These are phyloP conservation scores for Planiliza haematocheilus DNA, from an alignment of 2,113 vertebrate species.

Conservation along the genomic window DNA sequence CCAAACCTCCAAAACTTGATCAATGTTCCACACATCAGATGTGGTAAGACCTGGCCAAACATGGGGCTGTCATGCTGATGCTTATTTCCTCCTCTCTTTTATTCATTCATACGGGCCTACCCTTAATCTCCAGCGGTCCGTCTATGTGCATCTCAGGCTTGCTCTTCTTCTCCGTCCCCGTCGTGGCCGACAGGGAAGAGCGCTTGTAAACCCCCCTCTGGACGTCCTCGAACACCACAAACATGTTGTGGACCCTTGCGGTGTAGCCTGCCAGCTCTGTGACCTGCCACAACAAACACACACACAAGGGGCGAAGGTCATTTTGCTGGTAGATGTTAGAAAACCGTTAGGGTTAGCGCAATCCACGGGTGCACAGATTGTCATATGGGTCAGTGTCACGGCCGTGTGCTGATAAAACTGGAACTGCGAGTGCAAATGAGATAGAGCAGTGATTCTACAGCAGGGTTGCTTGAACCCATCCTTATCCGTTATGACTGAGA, in stretches of 20 bases:
- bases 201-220: conserved; percentile 95
- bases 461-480: neutral
- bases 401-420: neutral
- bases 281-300: conserved; percentile 83
- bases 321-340: neutral
- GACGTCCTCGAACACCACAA: conserved; percentile 95
- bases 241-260: conserved; percentile 95
- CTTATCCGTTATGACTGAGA: no score
- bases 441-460: neutral
- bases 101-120: conserved; percentile 71
- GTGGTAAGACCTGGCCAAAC: no score
- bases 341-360: neutral
- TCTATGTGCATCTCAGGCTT: conserved; percentile 84
- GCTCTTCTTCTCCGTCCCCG: conserved; percentile 79
- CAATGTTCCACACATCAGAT: no score
- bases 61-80: no score
- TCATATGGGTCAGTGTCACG: neutral
- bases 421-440: no score
- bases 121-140: conserved; percentile 91
- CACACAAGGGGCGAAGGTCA: conserved; percentile 42
- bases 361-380: neutral
- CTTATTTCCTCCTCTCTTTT: no score
- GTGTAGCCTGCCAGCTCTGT: conserved; percentile 98
- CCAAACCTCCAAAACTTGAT: no score
- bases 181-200: conserved; percentile 77